These are phyloP conservation scores for Paelopatides confundens DNA, from an alignment of 53 echinoderm and acorn worm species.

Conservation along the genomic window DNA sequence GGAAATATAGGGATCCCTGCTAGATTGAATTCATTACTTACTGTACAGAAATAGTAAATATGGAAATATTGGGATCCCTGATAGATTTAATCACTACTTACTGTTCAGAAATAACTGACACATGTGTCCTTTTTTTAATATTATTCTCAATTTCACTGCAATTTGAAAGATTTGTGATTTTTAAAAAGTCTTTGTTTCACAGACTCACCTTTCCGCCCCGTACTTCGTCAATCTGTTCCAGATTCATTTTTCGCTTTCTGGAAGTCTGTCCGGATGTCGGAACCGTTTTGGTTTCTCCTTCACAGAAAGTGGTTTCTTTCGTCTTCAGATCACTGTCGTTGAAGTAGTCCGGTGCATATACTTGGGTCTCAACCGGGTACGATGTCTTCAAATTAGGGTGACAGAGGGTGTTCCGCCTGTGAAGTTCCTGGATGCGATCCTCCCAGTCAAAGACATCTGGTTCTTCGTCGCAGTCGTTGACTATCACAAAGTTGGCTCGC, in stretches of 20 bases:
- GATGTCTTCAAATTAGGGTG: constrained; percentile 85
- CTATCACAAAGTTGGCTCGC: constrained; percentile 60
- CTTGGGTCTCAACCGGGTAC: constrained; percentile 93
- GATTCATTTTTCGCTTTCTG: constrained; percentile 32
- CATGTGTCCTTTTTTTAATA: no score
- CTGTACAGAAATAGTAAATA: no score
- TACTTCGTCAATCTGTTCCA: constrained; percentile 5
- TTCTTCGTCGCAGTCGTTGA: constrained; percentile 82
- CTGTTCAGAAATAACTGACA: no score
- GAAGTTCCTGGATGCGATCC: constrained; percentile 80
- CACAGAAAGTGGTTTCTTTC: constrained; percentile 35
- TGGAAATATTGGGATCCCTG: no score
- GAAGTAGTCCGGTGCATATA: constrained; percentile 48
- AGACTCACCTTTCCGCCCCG: constrained; percentile 28
- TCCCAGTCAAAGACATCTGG: constrained; percentile 87
- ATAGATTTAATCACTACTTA: no score
- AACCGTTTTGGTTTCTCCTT: not conserved
- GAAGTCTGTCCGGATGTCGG: not conserved
- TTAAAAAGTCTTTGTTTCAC: not conserved
- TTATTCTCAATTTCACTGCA: not conserved
- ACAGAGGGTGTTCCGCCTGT: constrained; percentile 92
- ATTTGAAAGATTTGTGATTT: not conserved
- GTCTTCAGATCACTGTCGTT: constrained; percentile 33
- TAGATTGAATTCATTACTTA: no score
- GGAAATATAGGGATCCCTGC: no score